Evolutionary conservation across 2,888 invertebrate genomes (phyloP), one percentile per base, ranked within the genome.

Genomic region (Encarsia formosa): DNA sequence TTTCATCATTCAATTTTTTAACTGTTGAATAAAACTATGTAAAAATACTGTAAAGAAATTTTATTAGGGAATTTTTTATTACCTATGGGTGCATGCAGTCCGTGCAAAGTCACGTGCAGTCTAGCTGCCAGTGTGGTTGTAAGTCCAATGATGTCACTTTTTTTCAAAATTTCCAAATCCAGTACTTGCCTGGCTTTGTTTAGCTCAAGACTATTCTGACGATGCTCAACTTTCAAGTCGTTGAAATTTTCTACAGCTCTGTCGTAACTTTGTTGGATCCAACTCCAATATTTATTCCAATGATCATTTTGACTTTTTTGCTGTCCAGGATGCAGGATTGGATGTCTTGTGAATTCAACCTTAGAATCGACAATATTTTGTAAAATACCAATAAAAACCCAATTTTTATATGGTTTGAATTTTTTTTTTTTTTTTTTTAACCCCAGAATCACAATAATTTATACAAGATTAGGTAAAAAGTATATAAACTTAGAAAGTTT

Each of bases 41-140:
- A n/a, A n/a, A n/a, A n/a, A n/a, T n/a, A n/a, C n/a, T n/a, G n/a
- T n/a, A n/a, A n/a, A n/a, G n/a, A n/a, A n/a, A n/a, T n/a, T n/a
- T n/a, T n/a, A n/a, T n/a, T n/a, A n/a, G n/a, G n/a, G n/a, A n/a
- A n/a, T n/a, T n/a, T n/a, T n/a, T 19, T n/a, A n/a, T 4, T 34
- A 47, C 47, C 47, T 20, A 47, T 47, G 2, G 47, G 47, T 22
- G 47, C 39, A 13, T 11, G 8, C 4, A 47, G 26, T 4, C 22
- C 35, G 5, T 23, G 47, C 18, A 47, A n/a, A 11, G 47, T 19
- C 2, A 29, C 11, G 2, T 26, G 31, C 9, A 47, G 6, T n/a
- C 31, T 47, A 16, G 47, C 47, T 5, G 47, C 47, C 20, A 24
- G n/a, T 4, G 47, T 47, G 1, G 47, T 47, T 29, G 47, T 39